These are phyloP conservation scores for Oncorhynchus mykiss DNA, from an alignment of 2,113 vertebrate species.

Conservation along the genomic window DNA sequence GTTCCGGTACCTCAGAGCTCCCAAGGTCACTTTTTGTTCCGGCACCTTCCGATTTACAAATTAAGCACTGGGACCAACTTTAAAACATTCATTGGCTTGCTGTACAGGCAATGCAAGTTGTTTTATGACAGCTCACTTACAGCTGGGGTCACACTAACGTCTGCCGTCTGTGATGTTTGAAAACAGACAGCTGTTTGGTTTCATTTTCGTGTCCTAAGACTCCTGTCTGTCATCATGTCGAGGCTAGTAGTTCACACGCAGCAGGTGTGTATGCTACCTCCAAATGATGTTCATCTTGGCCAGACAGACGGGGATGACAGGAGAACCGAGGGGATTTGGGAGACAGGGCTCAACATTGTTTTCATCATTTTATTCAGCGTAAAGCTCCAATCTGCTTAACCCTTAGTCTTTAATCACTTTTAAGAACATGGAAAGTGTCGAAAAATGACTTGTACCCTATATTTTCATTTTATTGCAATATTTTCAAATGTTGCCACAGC, in stretches of 20 bases:
- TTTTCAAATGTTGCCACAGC: too few relatives aligned
- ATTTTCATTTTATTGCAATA: too few relatives aligned
- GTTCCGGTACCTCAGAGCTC: too few relatives aligned
- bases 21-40: too few relatives aligned
- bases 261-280: constrained; percentile 7
- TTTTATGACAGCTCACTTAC: constrained; percentile 5
- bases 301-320: too few relatives aligned
- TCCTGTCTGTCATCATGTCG: neutral
- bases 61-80: neutral
- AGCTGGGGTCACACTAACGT: constrained; percentile 2
- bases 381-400: neutral
- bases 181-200: constrained; percentile 30
- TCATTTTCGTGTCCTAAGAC: constrained; percentile 13
- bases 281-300: neutral
- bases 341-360: neutral
- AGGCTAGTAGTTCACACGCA: constrained; percentile 7
- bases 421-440: too few relatives aligned
- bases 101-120: constrained; percentile 2
- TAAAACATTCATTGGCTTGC: constrained; percentile 15
- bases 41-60: too few relatives aligned
- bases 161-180: constrained; percentile 13
- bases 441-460: too few relatives aligned
- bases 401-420: too few relatives aligned
- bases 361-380: neutral
- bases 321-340: neutral